Percentiles rank a stretch among this genome's conserved stretches.
Conservation (phyloP, 2,888 invertebrate genomes). For the Helobdella robusta region DNA sequence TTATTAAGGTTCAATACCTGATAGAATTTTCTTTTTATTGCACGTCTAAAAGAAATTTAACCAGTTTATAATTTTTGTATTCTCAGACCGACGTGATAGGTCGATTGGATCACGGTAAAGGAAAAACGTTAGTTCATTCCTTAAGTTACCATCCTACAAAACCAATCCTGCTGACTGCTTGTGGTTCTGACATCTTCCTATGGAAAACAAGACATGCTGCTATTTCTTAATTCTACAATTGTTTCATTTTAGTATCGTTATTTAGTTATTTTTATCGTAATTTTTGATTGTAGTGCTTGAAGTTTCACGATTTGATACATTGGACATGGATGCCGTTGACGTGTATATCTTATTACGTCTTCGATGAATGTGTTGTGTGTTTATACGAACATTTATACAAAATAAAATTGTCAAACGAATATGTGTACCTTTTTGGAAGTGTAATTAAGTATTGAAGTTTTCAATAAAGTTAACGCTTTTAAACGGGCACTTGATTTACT, state of each 20-base stretch:
- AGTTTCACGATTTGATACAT: too few relatives aligned
- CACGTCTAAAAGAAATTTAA: not conserved
- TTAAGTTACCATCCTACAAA: slow-evolving; percentile 71
- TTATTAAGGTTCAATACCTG: slow-evolving; percentile 57
- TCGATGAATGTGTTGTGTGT: too few relatives aligned
- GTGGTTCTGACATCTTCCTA: slow-evolving; percentile 56
- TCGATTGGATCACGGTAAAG: slow-evolving; percentile 49
- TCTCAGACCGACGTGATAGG: slow-evolving; percentile 54
- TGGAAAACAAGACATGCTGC: slow-evolving; percentile 38
- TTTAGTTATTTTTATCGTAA: not conserved
- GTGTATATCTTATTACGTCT: too few relatives aligned
- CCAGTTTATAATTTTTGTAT: not conserved
- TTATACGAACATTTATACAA: too few relatives aligned
- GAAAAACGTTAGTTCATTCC: slow-evolving; percentile 63
- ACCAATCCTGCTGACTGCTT: slow-evolving; percentile 63
- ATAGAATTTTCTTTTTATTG: not conserved
- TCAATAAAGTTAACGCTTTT: too few relatives aligned
- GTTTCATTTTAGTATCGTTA: not conserved
- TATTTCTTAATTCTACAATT: too few relatives aligned
- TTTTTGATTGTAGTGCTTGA: too few relatives aligned
- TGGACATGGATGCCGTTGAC: too few relatives aligned
- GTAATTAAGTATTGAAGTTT: too few relatives aligned
- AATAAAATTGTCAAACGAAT: too few relatives aligned
- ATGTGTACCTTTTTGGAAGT: too few relatives aligned
- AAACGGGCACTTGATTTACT: too few relatives aligned